Evolutionary conservation across 37 sponge, comb jelly and placozoan species (phyloP).

Genomic region (Aphrocallistes beatrix): DNA sequence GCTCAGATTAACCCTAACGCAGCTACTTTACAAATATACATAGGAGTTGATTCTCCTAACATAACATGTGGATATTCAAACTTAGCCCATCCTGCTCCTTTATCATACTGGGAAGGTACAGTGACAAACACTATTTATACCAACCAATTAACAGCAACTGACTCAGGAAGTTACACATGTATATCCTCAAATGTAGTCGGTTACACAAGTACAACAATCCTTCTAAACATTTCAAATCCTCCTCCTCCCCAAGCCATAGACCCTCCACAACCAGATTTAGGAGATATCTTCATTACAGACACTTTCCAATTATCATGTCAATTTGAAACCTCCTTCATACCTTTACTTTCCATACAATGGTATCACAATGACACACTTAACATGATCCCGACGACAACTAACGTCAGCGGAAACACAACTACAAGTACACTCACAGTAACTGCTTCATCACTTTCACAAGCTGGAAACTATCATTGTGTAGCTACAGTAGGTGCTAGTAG

Average conservation of each 20-base stretch:
- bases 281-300: not conserved
- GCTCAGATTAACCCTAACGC: not conserved
- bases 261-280: not conserved
- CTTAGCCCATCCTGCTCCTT: not conserved
- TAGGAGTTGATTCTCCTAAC: not conserved
- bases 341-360: not conserved
- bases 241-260: not conserved
- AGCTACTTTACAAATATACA: not conserved
- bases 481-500: not conserved
- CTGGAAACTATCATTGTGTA: not conserved
- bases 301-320: not conserved
- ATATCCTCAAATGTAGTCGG: not conserved
- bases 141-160: not conserved
- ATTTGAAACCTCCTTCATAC: not conserved
- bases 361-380: not conserved
- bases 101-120: conserved; percentile 1
- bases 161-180: not conserved
- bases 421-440: not conserved
- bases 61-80: not conserved
- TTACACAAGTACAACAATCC: not conserved
- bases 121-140: not conserved
- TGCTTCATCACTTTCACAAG: not conserved
- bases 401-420: not conserved
- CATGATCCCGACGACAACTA: not conserved
- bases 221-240: no score